Percentiles rank a stretch among this genome's conserved stretches.
Conservation (phyloP, 2,113 vertebrate species). For the Rhegmatorhina hoffmannsi region DNA sequence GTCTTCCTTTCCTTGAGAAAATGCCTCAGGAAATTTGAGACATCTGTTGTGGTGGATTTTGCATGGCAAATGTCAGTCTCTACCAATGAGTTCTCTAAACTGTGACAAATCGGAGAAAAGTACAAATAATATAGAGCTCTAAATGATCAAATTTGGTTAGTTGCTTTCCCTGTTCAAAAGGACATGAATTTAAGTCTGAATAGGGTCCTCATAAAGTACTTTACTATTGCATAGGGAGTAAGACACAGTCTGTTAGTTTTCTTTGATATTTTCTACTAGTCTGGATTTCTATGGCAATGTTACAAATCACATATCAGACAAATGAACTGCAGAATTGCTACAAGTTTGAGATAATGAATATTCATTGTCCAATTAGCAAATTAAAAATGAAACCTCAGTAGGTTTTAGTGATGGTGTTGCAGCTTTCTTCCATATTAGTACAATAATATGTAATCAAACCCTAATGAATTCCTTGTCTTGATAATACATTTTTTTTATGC, state of each 20-base stretch:
- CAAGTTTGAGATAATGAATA: neutral
- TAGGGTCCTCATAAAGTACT: neutral
- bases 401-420: neutral
- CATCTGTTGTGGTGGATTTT: conserved; percentile 15
- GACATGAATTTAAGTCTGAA: neutral
- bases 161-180: neutral
- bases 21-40: neutral
- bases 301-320: neutral
- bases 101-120: neutral
- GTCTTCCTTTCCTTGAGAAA: neutral
- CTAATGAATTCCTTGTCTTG: conserved; percentile 15
- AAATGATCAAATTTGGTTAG: neutral
- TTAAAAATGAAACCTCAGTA: conserved; percentile 2
- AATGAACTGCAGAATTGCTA: neutral
- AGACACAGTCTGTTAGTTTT: neutral
- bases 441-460: neutral
- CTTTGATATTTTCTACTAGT: neutral
- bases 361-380: neutral
- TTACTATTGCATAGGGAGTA: neutral
- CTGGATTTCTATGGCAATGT: neutral
- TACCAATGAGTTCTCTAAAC: neutral
- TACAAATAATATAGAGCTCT: neutral
- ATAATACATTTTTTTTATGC: neutral
- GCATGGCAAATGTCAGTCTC: neutral
- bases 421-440: conserved; percentile 8